A percentile compares a stretch with the other conserved stretches of the same genome.
Conservation (phyloP, 23 tunicate genomes). For the Diplosoma virens region DNA sequence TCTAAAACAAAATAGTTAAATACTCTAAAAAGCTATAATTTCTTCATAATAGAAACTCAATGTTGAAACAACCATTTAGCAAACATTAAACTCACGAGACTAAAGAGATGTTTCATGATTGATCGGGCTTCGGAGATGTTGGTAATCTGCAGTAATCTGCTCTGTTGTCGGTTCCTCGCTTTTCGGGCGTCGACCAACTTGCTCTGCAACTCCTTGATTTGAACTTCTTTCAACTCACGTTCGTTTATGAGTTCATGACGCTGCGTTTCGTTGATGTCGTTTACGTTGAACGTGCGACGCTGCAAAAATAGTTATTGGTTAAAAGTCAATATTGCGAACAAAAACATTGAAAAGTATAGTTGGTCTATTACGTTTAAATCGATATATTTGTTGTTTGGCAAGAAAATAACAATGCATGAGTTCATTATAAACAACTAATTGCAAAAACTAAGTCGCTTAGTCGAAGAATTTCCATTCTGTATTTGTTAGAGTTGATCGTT, state of each 20-base stretch:
- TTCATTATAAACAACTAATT: too few relatives aligned
- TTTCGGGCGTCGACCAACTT: slow-evolving; percentile 68
- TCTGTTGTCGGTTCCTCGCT: slow-evolving; percentile 32
- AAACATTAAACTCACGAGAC: slow-evolving; percentile 36
- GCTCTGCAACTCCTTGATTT: slow-evolving; percentile 51
- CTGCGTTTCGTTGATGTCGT: slow-evolving; percentile 16
- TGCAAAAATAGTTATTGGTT: too few relatives aligned
- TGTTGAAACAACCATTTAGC: too few relatives aligned
- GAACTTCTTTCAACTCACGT: slow-evolving; percentile 57
- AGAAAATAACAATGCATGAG: too few relatives aligned
- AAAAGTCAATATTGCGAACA: too few relatives aligned
- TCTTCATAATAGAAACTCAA: too few relatives aligned
- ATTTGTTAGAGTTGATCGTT: slow-evolving; percentile 27
- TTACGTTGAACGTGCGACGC: slow-evolving; percentile 56
- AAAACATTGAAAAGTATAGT: too few relatives aligned
- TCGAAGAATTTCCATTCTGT: slow-evolving; percentile 14
- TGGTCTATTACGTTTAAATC: too few relatives aligned
- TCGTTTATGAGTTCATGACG: slow-evolving; percentile 47
- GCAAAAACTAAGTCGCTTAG: slow-evolving; percentile 59
- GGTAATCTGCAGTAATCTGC: slow-evolving; percentile 30
- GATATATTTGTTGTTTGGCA: too few relatives aligned
- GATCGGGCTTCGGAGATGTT: slow-evolving; percentile 54
- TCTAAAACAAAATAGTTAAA: too few relatives aligned
- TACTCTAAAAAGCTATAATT: too few relatives aligned
- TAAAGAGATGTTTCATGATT: slow-evolving; percentile 38